These are phyloP conservation scores for Xiphydria camelus DNA, from an alignment of 2,888 invertebrate species.

Conservation along the genomic window DNA sequence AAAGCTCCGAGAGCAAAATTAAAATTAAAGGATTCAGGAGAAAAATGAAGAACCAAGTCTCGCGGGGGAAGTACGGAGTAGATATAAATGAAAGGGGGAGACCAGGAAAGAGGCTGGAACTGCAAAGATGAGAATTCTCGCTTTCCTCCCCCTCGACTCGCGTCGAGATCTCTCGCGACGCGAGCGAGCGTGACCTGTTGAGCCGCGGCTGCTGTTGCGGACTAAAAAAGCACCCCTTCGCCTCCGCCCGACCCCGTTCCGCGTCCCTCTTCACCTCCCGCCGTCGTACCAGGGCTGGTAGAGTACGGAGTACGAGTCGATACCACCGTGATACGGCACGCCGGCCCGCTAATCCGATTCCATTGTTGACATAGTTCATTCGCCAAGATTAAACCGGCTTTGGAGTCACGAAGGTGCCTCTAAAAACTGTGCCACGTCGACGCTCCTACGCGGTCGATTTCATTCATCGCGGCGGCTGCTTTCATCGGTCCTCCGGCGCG, in stretches of 20 bases:
- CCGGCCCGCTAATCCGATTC: constrained; percentile 36
- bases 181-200: constrained; percentile 26
- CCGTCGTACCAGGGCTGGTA: neutral
- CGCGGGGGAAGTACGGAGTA: no score
- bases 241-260: constrained; percentile 18
- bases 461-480: no score
- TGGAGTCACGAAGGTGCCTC: constrained; percentile 1
- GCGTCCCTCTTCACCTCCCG: constrained; percentile 3
- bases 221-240: constrained; percentile 21
- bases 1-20: no score
- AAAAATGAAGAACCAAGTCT: no score
- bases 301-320: constrained; percentile 16
- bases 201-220: constrained; percentile 21
- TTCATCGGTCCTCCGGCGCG: no score
- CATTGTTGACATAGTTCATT: constrained; percentile 36
- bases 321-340: constrained; percentile 37
- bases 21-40: no score
- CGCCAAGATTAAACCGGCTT: constrained; percentile 32
- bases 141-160: no score
- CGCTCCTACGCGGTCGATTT: no score
- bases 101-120: no score
- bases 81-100: no score
- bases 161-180: neutral
- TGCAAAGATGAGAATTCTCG: no score
- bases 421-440: neutral